Evolutionary conservation across 2,113 vertebrate species (phyloP).

Genomic region (Poeciliopsis occidentalis): DNA sequence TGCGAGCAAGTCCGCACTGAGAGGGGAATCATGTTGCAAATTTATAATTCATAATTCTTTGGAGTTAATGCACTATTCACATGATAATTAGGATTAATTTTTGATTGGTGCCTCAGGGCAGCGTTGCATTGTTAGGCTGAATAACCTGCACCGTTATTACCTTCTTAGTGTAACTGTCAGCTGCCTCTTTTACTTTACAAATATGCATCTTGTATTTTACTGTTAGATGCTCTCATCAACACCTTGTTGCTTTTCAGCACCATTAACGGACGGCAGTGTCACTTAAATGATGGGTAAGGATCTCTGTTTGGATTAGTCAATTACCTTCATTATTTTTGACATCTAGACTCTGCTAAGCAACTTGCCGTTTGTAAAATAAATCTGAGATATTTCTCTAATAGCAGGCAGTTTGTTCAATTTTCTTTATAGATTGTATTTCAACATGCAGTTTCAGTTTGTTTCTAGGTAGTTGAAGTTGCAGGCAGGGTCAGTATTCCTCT

Average conservation of each 20-base stretch:
- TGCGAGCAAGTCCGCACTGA: conserved; percentile 59
- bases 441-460: no score
- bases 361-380: not conserved
- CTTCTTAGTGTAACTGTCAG: conserved; percentile 81
- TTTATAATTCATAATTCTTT: conserved; percentile 79
- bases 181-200: conserved; percentile 77
- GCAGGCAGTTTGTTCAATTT: not conserved
- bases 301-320: conserved; percentile 34
- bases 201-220: conserved; percentile 73
- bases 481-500: no score
- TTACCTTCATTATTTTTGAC: not conserved
- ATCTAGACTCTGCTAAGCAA: not conserved
- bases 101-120: conserved; percentile 76
- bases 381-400: not conserved
- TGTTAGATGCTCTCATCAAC: conserved; percentile 55
- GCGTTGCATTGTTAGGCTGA: conserved; percentile 68
- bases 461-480: no score
- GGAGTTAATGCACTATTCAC: conserved; percentile 80
- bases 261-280: conserved; percentile 60
- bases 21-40: conserved; percentile 77
- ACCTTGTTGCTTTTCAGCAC: conserved; percentile 45
- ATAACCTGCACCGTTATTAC: conserved; percentile 67
- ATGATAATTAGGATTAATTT: conserved; percentile 84
- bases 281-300: conserved; percentile 58
- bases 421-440: not conserved